These are phyloP conservation scores for Drosophila hamatofila DNA, from an alignment of 2,888 invertebrate species.

Conservation along the genomic window DNA sequence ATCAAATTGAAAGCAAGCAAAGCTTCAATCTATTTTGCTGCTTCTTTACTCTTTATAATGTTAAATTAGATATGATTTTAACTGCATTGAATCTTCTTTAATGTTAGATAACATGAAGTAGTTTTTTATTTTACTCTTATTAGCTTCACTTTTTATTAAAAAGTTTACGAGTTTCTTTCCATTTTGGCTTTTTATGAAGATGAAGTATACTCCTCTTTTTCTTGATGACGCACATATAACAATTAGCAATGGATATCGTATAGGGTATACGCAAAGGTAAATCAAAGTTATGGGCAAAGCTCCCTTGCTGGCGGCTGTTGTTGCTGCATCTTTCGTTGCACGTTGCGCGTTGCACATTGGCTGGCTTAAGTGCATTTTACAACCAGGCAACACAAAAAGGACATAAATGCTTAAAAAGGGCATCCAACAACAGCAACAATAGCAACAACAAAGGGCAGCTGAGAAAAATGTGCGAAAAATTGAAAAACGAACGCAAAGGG, in stretches of 20 bases:
- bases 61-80: background rate
- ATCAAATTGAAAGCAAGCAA: too few species aligned
- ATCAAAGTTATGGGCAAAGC: conserved; percentile 56
- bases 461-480: conserved; percentile 72
- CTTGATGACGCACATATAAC: background rate
- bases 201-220: background rate
- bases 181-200: background rate
- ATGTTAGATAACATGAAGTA: background rate
- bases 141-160: background rate
- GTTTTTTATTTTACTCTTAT: background rate
- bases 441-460: conserved; percentile 42
- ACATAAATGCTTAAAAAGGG: conserved; percentile 79
- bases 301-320: conserved; percentile 46
- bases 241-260: conserved; percentile 6
- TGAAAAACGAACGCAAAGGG: conserved; percentile 59
- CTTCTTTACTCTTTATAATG: background rate
- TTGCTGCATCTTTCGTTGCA: conserved; percentile 56
- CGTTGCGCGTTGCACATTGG: conserved; percentile 31
- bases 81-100: background rate
- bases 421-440: conserved; percentile 55
- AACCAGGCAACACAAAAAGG: conserved; percentile 72
- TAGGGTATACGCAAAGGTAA: conserved; percentile 52
- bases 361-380: conserved; percentile 77
- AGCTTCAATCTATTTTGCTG: too few species aligned
- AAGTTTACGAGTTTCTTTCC: background rate